Percentiles rank a stretch among this genome's conserved stretches.
Conservation (phyloP, 2,113 vertebrate species). For the Archocentrus centrarchus region DNA sequence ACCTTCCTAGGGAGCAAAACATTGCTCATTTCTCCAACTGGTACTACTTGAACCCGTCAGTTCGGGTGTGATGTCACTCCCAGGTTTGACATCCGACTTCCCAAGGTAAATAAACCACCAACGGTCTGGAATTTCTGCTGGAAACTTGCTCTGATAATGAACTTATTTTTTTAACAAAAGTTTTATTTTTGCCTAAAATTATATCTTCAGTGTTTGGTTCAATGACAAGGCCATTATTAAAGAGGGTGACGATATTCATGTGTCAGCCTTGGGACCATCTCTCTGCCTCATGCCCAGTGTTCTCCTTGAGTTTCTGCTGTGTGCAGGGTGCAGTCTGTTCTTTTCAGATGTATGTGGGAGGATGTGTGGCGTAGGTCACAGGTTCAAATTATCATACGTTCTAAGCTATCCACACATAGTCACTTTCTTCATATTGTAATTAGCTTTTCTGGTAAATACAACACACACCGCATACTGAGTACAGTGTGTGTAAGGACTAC, state of each 20-base stretch:
- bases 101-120: neutral
- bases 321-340: neutral
- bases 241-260: neutral
- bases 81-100: no score
- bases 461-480: neutral
- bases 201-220: no score
- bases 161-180: neutral
- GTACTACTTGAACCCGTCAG: no score
- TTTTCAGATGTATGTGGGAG: neutral
- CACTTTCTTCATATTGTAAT: neutral
- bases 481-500: no score
- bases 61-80: no score
- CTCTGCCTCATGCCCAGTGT: neutral
- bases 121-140: neutral
- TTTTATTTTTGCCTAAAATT: no score
- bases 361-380: neutral
- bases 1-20: neutral
- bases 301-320: neutral
- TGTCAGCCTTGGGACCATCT: neutral
- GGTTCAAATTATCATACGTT: neutral
- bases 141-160: neutral
- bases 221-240: no score
- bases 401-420: neutral
- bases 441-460: neutral
- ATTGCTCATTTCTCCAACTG: neutral